These are phyloP conservation scores for Drosophila micromelanica DNA, from an alignment of 1,140 invertebrate species.

Conservation along the genomic window DNA sequence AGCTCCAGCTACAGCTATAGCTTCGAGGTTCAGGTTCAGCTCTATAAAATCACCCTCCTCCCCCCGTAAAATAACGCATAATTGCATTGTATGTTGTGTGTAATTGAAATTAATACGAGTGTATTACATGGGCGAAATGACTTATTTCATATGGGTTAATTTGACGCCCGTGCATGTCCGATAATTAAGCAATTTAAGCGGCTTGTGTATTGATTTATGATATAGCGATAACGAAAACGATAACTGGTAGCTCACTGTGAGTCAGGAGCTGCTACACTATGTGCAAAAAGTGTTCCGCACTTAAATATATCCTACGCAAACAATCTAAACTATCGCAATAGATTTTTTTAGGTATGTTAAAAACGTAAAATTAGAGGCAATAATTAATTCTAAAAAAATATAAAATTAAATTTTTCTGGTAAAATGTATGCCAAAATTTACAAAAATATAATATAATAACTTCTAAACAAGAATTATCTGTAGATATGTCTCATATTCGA, in stretches of 20 bases:
- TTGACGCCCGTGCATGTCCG: constrained; percentile 67
- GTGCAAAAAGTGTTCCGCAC: not conserved
- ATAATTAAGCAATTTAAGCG: constrained; percentile 84
- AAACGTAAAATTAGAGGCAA: no score
- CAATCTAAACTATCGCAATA: no score
- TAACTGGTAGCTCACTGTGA: constrained; percentile 28
- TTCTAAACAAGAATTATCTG: no score
- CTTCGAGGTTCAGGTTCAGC: constrained; percentile 3
- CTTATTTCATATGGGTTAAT: constrained; percentile 72
- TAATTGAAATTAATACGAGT: constrained; percentile 84
- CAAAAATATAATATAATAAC: no score
- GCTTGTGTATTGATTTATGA: constrained; percentile 79
- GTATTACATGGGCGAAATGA: constrained; percentile 71
- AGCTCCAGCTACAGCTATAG: constrained; percentile 1
- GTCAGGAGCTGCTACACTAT: not conserved
- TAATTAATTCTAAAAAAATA: no score
- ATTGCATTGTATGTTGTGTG: constrained; percentile 80
- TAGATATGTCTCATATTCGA: no score
- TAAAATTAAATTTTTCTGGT: no score
- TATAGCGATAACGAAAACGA: constrained; percentile 39
- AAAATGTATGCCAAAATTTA: no score
- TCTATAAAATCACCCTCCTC: not conserved
- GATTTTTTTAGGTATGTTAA: no score
- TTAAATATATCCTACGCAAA: no score
- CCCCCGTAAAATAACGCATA: constrained; percentile 58